Evolutionary conservation across 2,888 invertebrate genomes (phyloP).

Genomic region (Dasypogon diadema): DNA sequence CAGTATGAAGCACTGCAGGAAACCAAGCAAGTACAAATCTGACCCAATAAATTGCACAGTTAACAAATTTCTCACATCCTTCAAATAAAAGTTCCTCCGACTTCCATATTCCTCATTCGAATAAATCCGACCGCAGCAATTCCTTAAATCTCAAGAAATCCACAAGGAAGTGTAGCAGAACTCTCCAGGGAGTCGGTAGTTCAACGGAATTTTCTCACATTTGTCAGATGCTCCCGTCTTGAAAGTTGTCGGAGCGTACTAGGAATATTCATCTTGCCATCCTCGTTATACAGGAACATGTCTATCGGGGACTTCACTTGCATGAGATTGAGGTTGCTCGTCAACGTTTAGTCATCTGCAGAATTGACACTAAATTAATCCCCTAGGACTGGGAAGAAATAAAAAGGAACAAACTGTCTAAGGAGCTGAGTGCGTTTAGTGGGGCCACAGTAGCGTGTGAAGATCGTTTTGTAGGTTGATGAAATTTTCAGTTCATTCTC

Average conservation of each 20-base stretch:
- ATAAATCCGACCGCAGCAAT: slow-evolving; percentile 27
- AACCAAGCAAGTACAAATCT: background rate
- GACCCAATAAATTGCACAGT: slow-evolving; percentile 33
- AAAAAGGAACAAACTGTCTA: slow-evolving; percentile 2
- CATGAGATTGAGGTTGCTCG: background rate
- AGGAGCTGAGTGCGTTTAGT: background rate
- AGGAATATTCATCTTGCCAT: background rate
- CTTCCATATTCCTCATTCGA: slow-evolving; percentile 16
- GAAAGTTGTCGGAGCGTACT: background rate
- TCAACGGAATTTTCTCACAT: slow-evolving; percentile 29
- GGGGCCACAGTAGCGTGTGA: background rate
- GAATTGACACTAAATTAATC: slow-evolving; percentile 37
- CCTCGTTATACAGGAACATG: background rate
- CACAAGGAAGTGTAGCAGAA: slow-evolving; percentile 28
- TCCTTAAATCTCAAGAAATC: slow-evolving; percentile 35
- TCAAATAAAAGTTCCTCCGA: slow-evolving; percentile 8
- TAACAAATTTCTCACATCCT: slow-evolving; percentile 30
- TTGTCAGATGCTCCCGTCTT: slow-evolving; percentile 22
- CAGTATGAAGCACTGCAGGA: slow-evolving; percentile 14
- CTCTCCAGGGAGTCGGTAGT: slow-evolving; percentile 26
- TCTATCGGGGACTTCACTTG: background rate
- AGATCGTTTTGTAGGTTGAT: background rate
- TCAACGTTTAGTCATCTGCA: slow-evolving; percentile 22
- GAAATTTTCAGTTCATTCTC: background rate
- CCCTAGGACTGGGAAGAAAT: slow-evolving; percentile 7